Conservation (phyloP, 2,888 invertebrate genomes). For the Limnephilus marmoratus region DNA sequence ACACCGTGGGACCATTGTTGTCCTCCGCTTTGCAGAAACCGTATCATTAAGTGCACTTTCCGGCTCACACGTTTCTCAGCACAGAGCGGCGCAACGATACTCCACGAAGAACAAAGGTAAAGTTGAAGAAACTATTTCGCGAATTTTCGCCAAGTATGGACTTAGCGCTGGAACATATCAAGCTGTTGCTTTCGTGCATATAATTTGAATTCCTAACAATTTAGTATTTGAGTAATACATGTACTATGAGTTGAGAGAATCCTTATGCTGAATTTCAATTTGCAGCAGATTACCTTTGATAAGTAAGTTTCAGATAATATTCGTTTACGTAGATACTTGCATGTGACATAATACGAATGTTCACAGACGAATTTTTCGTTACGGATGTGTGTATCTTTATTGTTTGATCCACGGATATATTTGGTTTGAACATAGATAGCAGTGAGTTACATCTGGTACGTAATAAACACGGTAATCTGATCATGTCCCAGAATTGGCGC, state of each 20-base stretch:
- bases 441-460: background rate
- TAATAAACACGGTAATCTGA: background rate
- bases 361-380: background rate
- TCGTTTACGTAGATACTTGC: background rate
- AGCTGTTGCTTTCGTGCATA: background rate
- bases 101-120: background rate
- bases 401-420: background rate
- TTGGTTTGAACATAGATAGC: background rate
- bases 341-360: background rate
- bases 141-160: background rate
- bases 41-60: conserved; percentile 42
- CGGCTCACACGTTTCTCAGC: conserved; percentile 31
- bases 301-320: background rate
- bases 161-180: background rate
- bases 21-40: conserved; percentile 20
- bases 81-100: background rate
- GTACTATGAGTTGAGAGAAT: background rate
- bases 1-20: conserved; percentile 14
- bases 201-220: background rate
- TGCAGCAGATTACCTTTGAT: background rate
- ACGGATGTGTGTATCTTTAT: background rate
- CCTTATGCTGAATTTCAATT: background rate
- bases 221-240: background rate
- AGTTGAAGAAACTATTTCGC: background rate
- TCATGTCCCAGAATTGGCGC: background rate